Percentiles rank a stretch among this genome's conserved stretches.
Evolutionary conservation across 2,888 invertebrate species (phyloP).

Genomic region (Eulithis testata): DNA sequence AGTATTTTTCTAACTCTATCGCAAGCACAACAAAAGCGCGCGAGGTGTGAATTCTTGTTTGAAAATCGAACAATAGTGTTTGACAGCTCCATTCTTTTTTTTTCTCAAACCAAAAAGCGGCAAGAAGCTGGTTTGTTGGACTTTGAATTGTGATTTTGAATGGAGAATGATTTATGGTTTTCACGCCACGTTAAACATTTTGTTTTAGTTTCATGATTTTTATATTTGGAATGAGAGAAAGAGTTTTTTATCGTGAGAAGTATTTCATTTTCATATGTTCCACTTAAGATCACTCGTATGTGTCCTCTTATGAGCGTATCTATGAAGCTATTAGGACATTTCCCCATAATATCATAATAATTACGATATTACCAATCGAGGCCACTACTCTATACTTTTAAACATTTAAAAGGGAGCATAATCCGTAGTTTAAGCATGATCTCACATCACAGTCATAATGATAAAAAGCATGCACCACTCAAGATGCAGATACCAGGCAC

Average conservation of each 20-base stretch:
- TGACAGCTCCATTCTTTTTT: conserved; percentile 67
- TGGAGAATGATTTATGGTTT: conserved; percentile 43
- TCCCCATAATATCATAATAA: no score
- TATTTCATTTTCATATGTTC: neutral
- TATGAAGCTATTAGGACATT: no score
- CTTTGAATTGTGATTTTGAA: conserved; percentile 36
- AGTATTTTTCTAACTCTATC: conserved; percentile 30
- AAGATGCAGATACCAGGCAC: conserved; percentile 19
- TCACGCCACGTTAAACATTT: conserved; percentile 37
- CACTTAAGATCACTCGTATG: neutral
- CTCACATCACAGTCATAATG: conserved; percentile 25
- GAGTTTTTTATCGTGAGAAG: conserved; percentile 24
- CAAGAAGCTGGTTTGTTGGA: conserved; percentile 48
- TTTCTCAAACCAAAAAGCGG: conserved; percentile 42
- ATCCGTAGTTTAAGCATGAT: conserved; percentile 11
- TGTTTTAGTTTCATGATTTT: conserved; percentile 41
- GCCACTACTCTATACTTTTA: neutral
- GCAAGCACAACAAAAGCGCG: conserved; percentile 40
- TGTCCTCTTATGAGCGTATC: no score
- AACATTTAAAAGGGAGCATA: conserved; percentile 2
- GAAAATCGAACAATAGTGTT: conserved; percentile 62
- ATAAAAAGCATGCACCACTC: conserved; percentile 34
- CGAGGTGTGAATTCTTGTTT: conserved; percentile 59
- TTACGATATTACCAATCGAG: no score
- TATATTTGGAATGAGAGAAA: conserved; percentile 24